Evolutionary conservation across 2,113 vertebrate species (phyloP), one percentile per base, ranked within the genome.

Genomic region (Casuarius casuarius): DNA sequence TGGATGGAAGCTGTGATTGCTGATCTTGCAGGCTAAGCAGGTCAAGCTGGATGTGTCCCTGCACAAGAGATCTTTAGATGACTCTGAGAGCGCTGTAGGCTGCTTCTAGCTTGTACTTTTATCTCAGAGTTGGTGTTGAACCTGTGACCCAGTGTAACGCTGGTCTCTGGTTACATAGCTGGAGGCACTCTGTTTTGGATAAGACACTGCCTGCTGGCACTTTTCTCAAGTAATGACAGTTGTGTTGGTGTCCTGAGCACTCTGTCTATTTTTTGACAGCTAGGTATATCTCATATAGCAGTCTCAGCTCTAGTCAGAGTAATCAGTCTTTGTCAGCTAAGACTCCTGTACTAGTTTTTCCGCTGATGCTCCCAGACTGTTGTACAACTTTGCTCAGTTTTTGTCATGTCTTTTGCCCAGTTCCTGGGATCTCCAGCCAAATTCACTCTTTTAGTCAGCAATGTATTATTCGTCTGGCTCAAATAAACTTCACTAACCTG

Each of bases 11-110:
- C 81, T 91, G 35, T 79, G 84, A 74, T 80, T 87, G 77, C 66
- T 94, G 74, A 73, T 87, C 62, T 85, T 85, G 80, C 54, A 79
- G 77, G 35, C 70, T 91, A 42, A 89, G 77, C 77, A 84, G 80
- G 74, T 87, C 63, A 89, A 62, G 66, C 62, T 91, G 33, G 22
- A 56, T 92, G 44, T 70, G 12, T 67, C 48, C 74, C 59, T 82
- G 26, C 6, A 15, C 66, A 78, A 49, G 74, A 92, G 58, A 85
- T 73, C 40, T 86, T 95, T 48, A 87, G 51, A 56, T 75, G 56
- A 42, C 77, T 85, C 18, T 28, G 12, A 42, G 67, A 35, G 46
- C 0, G 1, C 65, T 85, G 52, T 35, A 84, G 84, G 70, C 86
- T 75, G 58, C 62, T 79, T 21, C 17, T 67, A 38, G 61, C 33